Evolutionary conservation across 2,113 vertebrate genomes (phyloP), one percentile per base, ranked within the genome.

Genomic region (Thamnophis sirtalis): DNA sequence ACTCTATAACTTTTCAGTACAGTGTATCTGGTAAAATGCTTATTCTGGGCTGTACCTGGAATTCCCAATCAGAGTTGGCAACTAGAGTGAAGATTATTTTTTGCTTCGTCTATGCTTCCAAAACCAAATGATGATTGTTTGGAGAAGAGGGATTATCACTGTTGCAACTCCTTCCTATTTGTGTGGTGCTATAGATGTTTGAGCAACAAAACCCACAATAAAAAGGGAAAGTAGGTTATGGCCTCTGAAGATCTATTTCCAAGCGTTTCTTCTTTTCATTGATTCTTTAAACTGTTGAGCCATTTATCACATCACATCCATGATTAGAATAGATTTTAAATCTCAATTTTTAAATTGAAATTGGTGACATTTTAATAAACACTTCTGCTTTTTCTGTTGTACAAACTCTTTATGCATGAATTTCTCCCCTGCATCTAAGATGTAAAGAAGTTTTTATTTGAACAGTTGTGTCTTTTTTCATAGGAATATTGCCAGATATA

Each of bases 1-100:
- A 95, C 58, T 80, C 92, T 56, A 87, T 90, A 90, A 92, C 80
- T 90, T 94, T 51, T 28, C 93, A 88, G 80, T 90, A 49, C 89
- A 87, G 15, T n/a, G 63, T 73, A 51, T 90, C 51, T 90, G 43
- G 28, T 68, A n/a, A 80, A 90, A 48, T 94, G 86, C 84, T 73
- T 28, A 24, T 91, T 89, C 7, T 63, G 56, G 54, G 80, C 56
- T 86, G 6, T 85, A 85, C 1, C 54, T 55, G 56, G 53, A 89
- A 48, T 60, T 88, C 60, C 21, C 54, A 48, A 24, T 58, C 73
- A 50, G 89, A 89, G 73, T n/a, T 92, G 43, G 53, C 28, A 56
- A 54, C 26, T 68, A 92, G 38, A 49, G 73, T 89, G 38, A 92
- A 10, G 33, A 4, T 10, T n/a, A 15, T 68, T 33, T 84, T 22